phyloP scores from a whole-genome alignment of 2,113 vertebrate species.

The Muscicapa adusta region DNA sequence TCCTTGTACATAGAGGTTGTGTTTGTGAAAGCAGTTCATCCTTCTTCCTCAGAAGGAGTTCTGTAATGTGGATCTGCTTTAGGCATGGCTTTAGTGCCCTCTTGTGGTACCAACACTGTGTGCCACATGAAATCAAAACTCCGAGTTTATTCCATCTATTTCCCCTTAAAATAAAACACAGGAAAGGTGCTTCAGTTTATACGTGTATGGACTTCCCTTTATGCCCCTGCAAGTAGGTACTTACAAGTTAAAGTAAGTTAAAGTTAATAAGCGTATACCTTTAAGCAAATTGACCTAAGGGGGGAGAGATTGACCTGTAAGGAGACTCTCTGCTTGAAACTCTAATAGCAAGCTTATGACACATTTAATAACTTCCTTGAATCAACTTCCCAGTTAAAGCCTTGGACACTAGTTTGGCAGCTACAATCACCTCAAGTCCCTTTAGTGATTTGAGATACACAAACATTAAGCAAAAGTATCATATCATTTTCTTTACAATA shows the following conservation, averaged over 20 bases:
- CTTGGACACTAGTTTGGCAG: neutral
- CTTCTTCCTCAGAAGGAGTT: neutral
- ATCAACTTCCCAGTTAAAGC: neutral
- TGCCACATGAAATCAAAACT: neutral
- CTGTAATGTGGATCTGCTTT: neutral
- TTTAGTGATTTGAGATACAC: neutral
- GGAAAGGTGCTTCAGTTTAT: neutral
- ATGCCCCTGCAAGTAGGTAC: neutral
- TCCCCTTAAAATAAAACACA: neutral
- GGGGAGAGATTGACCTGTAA: neutral
- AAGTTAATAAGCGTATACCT: neutral
- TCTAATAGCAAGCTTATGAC: neutral
- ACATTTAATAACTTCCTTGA: neutral
- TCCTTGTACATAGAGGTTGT: neutral
- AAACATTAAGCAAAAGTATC: neutral
- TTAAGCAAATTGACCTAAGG: neutral
- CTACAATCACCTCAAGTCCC: neutral
- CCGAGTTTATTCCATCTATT: neutral
- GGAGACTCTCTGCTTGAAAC: neutral
- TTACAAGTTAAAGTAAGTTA: neutral
- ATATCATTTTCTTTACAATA: neutral
- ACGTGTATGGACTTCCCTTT: neutral
- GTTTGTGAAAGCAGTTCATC: neutral
- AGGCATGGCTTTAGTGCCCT: slow-evolving; percentile 42
- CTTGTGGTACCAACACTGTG: neutral